Base-by-base conservation (phyloP, 2,797 vertebrate species). In the Enteromius mattozi region DNA sequence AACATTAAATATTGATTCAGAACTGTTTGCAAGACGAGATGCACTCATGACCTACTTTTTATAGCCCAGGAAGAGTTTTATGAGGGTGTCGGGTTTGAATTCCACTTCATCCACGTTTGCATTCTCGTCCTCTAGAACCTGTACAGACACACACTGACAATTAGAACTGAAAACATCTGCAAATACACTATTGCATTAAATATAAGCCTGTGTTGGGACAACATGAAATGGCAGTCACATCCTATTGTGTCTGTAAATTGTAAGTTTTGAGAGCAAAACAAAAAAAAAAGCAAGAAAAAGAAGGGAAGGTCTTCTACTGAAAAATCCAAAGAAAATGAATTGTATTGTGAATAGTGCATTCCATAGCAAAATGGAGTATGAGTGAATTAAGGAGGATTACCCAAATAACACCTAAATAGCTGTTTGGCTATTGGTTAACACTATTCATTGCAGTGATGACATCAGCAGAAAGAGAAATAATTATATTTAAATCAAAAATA, bases 101-200 rank as follows among this genome's bases (percentile, higher is more conserved):
- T 99, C 98, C 92, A 98, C 94, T 86, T 99, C 98, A 85, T 99
- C 98, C 70, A 99, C 97, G 75, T 99, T 99, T 81, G 98, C 98
- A 70, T 97, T 99, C 93, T 99, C 98, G 54, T 99, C 98, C 94
- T 99, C 98, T 90, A 99, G 91, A 91, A 99, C 98, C 98, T 99
- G 89, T 17, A 66, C 85, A 84, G 59, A 47, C 85, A 89, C 89
- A 0, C 54, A 85, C 2, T 4, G 1, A 80, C 1, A 17, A 77
- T 37, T 35, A 70, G 30, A 45, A 21, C 21, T 13, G 79, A 61
- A 35, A 33, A 24, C 56, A 40, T 3, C 66, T 54, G 19, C 10
- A 30, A 70, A 68, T 13, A 16, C 21, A 27, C 30, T 49, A 30
- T 6, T 21, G 6, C 19, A 65, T 21, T 8, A 13, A 65, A 65